Base-by-base conservation (phyloP, 2,888 invertebrate species). In the Epirrhoe alternata region DNA sequence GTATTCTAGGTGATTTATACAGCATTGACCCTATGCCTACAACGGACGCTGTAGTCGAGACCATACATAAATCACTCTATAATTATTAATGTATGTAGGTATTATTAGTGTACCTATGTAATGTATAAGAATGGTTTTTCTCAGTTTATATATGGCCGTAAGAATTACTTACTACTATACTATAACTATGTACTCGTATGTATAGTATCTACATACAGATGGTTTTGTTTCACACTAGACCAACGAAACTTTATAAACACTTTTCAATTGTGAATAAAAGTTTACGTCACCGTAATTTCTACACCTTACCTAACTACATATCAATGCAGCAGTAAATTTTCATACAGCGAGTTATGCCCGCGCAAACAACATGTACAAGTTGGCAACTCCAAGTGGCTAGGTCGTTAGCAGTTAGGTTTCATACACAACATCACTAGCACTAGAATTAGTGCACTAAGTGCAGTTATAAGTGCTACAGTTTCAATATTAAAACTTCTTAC, bases 361-460 rank as follows among this genome's bases (percentile, higher is more conserved):
- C 74, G 72, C 74, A 77, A 17, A 42, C 38, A 42, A 42, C 38
- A 76, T 76, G 80, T 72, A 76, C 12, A 12, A 82, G 80, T 84
- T 81, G 79, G 74, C 77, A 82, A 82, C 71, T 80, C 72, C 72
- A 77, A 82, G 80, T 78, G 79, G 77, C 77, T 71, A 68, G 77
- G 79, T 82, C 78, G 77, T 75, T 74, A 70, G 73, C 73, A 73
- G 71, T 63, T 59, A n/a, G 31, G 56, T 31, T 69, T 61, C 61
- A 67, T 57, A 60, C 51, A 55, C 59, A 52, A 52, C 12, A 16
- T 14, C n/a, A 52, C 12, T 14, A 45, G 33, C 42, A 53, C 24
- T 24, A 24, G 24, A 1, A 24, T 24, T 24, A 42, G 38, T 42
- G 38, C 38, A 7, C 35, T 35, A 38, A 12, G 38, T 42, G 38